Evolutionary conservation across 2,888 invertebrate species (phyloP), one percentile per base, ranked within the genome.

Genomic region (Catocala nupta): DNA sequence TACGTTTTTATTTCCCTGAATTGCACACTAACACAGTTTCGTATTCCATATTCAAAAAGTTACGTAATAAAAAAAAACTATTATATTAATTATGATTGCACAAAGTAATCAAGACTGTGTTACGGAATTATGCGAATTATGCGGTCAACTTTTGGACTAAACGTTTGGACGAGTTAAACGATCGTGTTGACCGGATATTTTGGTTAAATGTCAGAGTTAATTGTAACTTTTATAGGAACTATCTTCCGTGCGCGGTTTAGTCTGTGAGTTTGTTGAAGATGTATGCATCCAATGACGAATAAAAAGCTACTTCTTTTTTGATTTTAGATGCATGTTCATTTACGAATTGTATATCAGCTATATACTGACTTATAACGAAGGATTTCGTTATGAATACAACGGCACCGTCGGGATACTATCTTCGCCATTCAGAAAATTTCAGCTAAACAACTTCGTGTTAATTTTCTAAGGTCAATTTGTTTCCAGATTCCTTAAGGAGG

Each of bases 21-120:
- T 83, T 77, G 75, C 80, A 77, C 61, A 78, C 65, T 76, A 73
- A 70, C 81, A 78, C 63, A 72, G 74, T 78, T 82, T 75, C 65
- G 50, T 59, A 50, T 63, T 55, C 64, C 57, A 59, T 71, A 63
- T 64, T 60, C 55, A 61, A 57, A 25, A 39, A 16, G 13, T 75
- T 69, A 49, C 55, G 48, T 67, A 67, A 65, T 56, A 48, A 39
- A 39, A 39, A 39, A 39, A 54, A 45, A 36, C 45, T 61, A 59
- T 66, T 71, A 75, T 58, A 74, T 48, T 60, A 58, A 71, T 47
- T 71, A 54, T 66, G 58, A 56, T 64, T 72, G 36, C 52, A 54
- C 59, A 63, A 70, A 51, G 43, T 59, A 51, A 52, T 63, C 56
- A 55, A 51, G 45, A 44, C 13, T 36, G 36, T 11, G 55, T 59